Conservation (phyloP, 2,888 invertebrate genomes). For the Ornithoptera priamus region DNA sequence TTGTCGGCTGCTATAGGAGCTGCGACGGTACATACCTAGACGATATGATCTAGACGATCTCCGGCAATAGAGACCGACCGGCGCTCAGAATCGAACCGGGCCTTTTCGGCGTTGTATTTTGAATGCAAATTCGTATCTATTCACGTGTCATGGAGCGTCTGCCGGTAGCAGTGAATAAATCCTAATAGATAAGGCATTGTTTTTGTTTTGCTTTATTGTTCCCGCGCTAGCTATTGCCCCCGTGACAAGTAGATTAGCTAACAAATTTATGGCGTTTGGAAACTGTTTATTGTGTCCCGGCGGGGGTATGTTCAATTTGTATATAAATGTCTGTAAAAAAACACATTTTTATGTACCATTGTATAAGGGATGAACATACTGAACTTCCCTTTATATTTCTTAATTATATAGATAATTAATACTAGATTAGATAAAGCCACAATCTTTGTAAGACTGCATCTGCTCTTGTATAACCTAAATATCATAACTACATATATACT, state of each 20-base stretch:
- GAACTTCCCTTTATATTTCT: no score
- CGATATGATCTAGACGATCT: no score
- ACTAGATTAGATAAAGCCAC: no score
- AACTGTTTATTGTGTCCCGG: conserved; percentile 19
- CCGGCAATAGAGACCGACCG: no score
- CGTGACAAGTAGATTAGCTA: conserved; percentile 25
- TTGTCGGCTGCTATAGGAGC: no score
- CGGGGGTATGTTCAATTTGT: conserved; percentile 11
- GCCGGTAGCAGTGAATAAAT: conserved; percentile 13
- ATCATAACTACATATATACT: no score
- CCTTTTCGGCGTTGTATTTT: neutral
- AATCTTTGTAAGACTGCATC: no score
- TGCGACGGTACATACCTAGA: no score
- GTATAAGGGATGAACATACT: no score
- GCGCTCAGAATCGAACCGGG: no score
- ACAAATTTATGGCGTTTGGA: conserved; percentile 26
- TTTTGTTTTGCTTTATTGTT: conserved; percentile 29
- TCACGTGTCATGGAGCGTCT: neutral
- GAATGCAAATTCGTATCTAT: neutral
- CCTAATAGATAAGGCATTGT: conserved; percentile 27
- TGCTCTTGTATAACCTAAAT: no score
- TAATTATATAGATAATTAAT: no score
- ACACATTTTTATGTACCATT: neutral
- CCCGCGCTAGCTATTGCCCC: conserved; percentile 20
- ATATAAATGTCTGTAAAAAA: neutral